Evolutionary conservation across 2,888 invertebrate species (phyloP), one percentile per base, ranked within the genome.

Genomic region (Patella pellucida): DNA sequence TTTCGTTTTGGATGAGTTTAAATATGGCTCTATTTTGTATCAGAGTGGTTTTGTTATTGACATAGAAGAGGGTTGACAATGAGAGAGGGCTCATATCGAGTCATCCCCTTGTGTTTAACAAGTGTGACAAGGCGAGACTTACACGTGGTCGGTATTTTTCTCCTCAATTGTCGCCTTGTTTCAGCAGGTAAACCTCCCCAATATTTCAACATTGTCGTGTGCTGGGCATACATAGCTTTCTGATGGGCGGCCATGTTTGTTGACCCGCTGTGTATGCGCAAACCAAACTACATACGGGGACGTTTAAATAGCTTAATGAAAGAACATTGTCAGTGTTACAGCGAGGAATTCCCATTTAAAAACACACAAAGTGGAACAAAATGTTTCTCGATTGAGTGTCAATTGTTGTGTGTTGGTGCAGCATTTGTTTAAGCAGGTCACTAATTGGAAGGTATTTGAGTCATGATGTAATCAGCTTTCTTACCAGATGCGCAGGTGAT

Each of bases 111-210:
- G 19, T 62, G 62, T 62, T 62, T 62, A 62, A 62, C 62, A 62
- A 62, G 62, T 62, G 62, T 62, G 62, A 62, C 62, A 62, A 62
- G 62, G 62, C 62, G 62, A 62, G 62, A 23, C 19, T 62, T 62
- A 62, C 62, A 62, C 62, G 62, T 62, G 62, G 62, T 62, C 62
- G 62, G 62, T 62, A 62, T 62, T 62, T 62, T 62, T 23, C 62
- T 62, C 23, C 62, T 62, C 62, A 62, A 62, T 62, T 62, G 62
- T 62, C 62, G 62, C 62, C 62, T 62, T 62, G 62, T 62, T 62
- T 62, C 19, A 11, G 2, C 19, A 62, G 62, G 62, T 62, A 62
- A 62, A 62, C 62, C 23, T 62, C 62, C 23, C 23, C 62, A 62
- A 62, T 19, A 23, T 23, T 62, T 62, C 62, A 62, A 62, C 62